Evolutionary conservation across 2,797 vertebrate genomes (phyloP), one percentile per base, ranked within the genome.

Genomic region (Sebastes melanostomus): DNA sequence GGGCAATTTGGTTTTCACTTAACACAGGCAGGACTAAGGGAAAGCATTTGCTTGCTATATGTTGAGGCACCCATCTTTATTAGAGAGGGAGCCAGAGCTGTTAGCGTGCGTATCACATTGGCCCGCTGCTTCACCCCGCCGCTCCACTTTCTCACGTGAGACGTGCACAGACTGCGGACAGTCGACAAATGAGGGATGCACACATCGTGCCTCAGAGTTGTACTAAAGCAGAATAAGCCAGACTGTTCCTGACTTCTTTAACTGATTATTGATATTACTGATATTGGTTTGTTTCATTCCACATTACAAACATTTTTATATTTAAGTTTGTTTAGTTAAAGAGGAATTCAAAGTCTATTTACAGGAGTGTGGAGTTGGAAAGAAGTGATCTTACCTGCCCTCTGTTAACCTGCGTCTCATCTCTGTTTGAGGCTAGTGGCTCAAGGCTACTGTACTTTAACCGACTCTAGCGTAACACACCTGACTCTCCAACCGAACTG

Each of bases 111-210:
- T 63, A 78, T 88, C 86, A 85, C 80, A 85, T 59, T 70, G 72
- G 52, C 60, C 50, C 32, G 5, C 29, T 42, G 73, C 62, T 84
- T 85, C 82, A 85, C 72, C 84, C 65, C 76, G 70, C 72, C 12
- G 11, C 71, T 85, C 55, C 25, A 54, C 69, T 55, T 67, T 73
- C 66, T 71, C 71, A 66, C 6, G 25, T 69, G 63, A 85, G 72
- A 89, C 29, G 75, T 85, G 88, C 61, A 38, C 68, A n/a, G 85
- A 85, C 83, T 86, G 6, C 38, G 9, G 72, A 83, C 76, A 11
- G 61, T 11, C 9, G 60, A 80, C 63, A 76, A 78, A 74, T 61
- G 69, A 68, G 58, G 29, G 32, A 63, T n/a, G n/a, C 36, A 34
- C 42, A 56, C 20, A 12, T 42, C 1, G 30, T 34, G 42, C 13